phyloP scores from a whole-genome alignment of 2,113 vertebrate species.

The Psophia crepitans region DNA sequence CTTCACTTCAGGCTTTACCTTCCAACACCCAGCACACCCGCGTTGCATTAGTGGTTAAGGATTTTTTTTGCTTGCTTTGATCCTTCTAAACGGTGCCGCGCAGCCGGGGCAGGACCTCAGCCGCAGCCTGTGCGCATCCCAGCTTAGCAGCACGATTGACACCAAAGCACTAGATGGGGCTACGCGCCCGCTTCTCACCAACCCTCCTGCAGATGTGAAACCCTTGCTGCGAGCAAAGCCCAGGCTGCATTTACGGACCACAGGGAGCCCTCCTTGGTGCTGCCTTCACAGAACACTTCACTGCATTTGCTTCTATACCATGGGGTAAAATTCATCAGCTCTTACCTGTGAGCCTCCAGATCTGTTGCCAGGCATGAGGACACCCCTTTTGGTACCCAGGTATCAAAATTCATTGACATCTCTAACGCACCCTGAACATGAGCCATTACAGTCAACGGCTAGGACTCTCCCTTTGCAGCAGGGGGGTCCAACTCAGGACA shows the following conservation, averaged over 20 bases:
- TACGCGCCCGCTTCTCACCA: neutral
- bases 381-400: neutral
- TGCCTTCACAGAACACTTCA: fast-evolving
- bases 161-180: conserved; percentile 23
- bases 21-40: neutral
- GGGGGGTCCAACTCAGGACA: neutral
- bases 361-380: fast-evolving
- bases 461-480: neutral
- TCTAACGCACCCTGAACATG: neutral
- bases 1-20: neutral
- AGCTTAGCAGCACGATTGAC: neutral
- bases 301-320: neutral
- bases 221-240: fast-evolving
- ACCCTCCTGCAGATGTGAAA: fast-evolving
- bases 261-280: fast-evolving
- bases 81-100: fast-evolving
- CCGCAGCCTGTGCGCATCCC: fast-evolving
- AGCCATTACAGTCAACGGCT: neutral
- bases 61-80: fast-evolving
- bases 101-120: fast-evolving
- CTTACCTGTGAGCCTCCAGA: neutral
- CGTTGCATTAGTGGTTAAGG: fast-evolving
- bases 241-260: fast-evolving
- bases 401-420: neutral
- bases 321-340: fast-evolving